Base-by-base conservation (phyloP, 1,140 invertebrate genomes). In the Harlomillsia oculata region DNA sequence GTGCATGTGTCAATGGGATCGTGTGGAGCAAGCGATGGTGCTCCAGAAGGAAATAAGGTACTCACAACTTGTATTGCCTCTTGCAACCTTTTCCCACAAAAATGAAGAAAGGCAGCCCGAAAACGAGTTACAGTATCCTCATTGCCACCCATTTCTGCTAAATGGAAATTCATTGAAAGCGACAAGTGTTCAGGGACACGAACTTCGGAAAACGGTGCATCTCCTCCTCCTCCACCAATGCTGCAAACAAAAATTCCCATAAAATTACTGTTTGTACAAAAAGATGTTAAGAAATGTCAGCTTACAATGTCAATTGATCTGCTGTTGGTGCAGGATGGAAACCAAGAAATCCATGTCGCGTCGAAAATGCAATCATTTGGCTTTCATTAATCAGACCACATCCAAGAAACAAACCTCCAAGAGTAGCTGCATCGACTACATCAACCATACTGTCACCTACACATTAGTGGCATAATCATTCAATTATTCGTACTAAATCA, bases 51-150 rank as follows among this genome's bases (percentile, higher is more conserved):
- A 69, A 89, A 84, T 26, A 87, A 69, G 64, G 83, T 80, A 4
- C 76, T 71, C 0, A 91, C 68, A 57, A 87, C 77, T 36, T 77
- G 77, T 63, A 80, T 76, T 51, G 80, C 79, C 60, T 83, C 79
- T n/a, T 67, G 62, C 75, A 36, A 28, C 50, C 54, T 59, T 50
- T 62, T 59, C 8, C 39, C 54, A 32, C 55, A 56, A 30, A 57
- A 65, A 29, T 56, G 44, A 1, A 65, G 14, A 40, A 65, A 62
- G 9, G 64, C 64, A 0, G 55, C 57, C 53, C 62, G 62, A 26
- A 57, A 62, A 5, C 60, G 48, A 43, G 60, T 65, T 14, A 65
- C 58, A 29, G 49, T 59, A 32, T 65, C 64, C 8, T 58, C 60
- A 39, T 16, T 59, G 11, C n/a, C 5, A 32, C 1, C 29, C 16